Evolutionary conservation across 1,140 invertebrate genomes (phyloP).

Genomic region (Bradysia coprophila): DNA sequence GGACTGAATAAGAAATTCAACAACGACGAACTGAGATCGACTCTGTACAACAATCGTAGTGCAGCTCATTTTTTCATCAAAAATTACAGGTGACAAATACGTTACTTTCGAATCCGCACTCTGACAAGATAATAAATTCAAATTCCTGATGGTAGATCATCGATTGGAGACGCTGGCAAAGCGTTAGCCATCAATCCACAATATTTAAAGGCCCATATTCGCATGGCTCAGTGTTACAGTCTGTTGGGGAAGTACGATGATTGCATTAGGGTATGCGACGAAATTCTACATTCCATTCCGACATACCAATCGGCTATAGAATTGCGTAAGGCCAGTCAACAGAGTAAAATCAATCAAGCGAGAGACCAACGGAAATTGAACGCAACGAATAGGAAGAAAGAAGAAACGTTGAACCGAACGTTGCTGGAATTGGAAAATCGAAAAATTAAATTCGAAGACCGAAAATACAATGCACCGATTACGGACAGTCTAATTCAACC

Average conservation of each 20-base stretch:
- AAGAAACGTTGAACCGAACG: constrained; percentile 23
- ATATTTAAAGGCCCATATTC: constrained; percentile 59
- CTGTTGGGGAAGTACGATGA: constrained; percentile 48
- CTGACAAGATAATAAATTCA: constrained; percentile 1
- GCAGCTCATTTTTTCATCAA: constrained; percentile 73
- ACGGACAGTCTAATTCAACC: constrained; percentile 25
- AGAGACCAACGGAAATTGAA: constrained; percentile 38
- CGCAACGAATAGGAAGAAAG: constrained; percentile 28
- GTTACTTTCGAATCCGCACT: neutral
- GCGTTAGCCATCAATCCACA: constrained; percentile 58
- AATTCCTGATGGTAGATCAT: constrained; percentile 35
- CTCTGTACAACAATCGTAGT: constrained; percentile 80
- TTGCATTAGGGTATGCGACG: constrained; percentile 54
- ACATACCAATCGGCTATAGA: constrained; percentile 34
- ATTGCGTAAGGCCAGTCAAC: constrained; percentile 35
- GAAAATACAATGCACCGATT: constrained; percentile 18
- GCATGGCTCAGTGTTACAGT: constrained; percentile 55
- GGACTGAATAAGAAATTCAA: constrained; percentile 64
- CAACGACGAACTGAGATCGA: constrained; percentile 55
- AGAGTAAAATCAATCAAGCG: constrained; percentile 33
- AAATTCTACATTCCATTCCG: constrained; percentile 35
- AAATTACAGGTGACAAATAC: constrained; percentile 45
- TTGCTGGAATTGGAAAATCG: constrained; percentile 27
- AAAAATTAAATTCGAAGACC: constrained; percentile 31
- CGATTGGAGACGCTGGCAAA: constrained; percentile 52